Evolutionary conservation across 2,797 vertebrate species (phyloP).

Genomic region (Periophthalmus magnuspinnatus): DNA sequence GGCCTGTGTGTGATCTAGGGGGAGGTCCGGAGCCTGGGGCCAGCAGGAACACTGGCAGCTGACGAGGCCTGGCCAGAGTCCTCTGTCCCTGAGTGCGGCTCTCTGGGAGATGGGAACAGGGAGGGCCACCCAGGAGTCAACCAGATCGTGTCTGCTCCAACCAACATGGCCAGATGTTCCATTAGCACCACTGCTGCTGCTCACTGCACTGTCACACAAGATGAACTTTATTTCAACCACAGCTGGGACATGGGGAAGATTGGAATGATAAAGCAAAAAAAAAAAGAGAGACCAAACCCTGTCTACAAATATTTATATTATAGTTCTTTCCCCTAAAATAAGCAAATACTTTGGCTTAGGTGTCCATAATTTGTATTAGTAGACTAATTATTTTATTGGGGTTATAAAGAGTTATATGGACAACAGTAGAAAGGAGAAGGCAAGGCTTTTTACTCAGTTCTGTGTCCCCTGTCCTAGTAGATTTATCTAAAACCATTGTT

Average conservation of each 20-base stretch:
- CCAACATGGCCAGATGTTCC: conserved; percentile 47
- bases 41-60: conserved; percentile 62
- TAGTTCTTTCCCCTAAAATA: neutral
- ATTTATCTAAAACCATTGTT: too few relatives aligned
- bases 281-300: neutral
- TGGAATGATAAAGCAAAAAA: neutral
- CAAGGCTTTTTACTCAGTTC: too few relatives aligned
- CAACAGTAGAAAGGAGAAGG: too few relatives aligned
- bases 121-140: conserved; percentile 58
- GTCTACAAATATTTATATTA: neutral
- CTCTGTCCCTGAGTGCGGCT: conserved; percentile 35
- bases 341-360: too few relatives aligned
- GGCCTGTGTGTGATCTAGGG: conserved; percentile 65
- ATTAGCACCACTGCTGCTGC: conserved; percentile 22
- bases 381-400: too few relatives aligned
- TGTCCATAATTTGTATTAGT: too few relatives aligned
- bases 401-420: too few relatives aligned
- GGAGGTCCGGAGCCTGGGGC: conserved; percentile 57
- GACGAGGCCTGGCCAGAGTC: conserved; percentile 49
- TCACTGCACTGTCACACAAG: conserved; percentile 24
- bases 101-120: conserved; percentile 33
- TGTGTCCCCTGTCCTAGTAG: too few relatives aligned
- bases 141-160: conserved; percentile 25
- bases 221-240: conserved; percentile 7
- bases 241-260: neutral